These are phyloP conservation scores for Leptinotarsa rubiginosa DNA, from an alignment of 2,888 invertebrate genomes.

Conservation along the genomic window DNA sequence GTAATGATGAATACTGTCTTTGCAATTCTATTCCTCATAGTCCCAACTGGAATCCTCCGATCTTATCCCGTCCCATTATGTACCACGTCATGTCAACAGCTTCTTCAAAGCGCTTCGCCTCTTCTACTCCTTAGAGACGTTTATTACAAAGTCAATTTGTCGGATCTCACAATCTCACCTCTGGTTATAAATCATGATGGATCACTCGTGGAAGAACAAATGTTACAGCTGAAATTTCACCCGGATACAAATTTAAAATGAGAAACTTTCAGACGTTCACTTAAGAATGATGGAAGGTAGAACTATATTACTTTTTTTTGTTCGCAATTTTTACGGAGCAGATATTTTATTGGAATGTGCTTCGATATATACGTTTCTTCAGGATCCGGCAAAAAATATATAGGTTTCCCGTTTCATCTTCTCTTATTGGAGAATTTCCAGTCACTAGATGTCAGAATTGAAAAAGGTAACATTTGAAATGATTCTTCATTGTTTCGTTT, in stretches of 20 bases:
- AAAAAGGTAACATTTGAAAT: too few relatives aligned
- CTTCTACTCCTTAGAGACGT: constrained; percentile 4
- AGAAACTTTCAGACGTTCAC: constrained; percentile 16
- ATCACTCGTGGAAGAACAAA: constrained; percentile 20
- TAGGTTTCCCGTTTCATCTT: too few relatives aligned
- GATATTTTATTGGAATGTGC: constrained; percentile 2
- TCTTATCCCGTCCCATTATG: neutral
- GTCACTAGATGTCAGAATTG: too few relatives aligned
- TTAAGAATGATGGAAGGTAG: constrained; percentile 26
- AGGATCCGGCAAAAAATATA: neutral
- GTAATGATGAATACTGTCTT: neutral
- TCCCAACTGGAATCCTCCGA: neutral
- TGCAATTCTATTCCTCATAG: neutral
- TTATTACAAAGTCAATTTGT: constrained; percentile 16
- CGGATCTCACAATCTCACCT: constrained; percentile 12
- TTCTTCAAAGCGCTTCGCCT: constrained; percentile 2
- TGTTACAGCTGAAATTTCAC: constrained; percentile 25
- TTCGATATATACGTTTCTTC: constrained; percentile 1
- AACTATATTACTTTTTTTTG: constrained; percentile 36
- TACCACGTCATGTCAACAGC: constrained; percentile 3
- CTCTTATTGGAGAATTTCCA: too few relatives aligned
- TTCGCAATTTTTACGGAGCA: constrained; percentile 21
- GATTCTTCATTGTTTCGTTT: too few relatives aligned
- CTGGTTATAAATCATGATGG: constrained; percentile 14
- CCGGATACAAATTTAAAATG: constrained; percentile 26